Percentiles rank a stretch among this genome's conserved stretches.
These are phyloP conservation scores for Sisyra terminalis DNA, from an alignment of 2,888 invertebrate genomes.

Conservation along the genomic window DNA sequence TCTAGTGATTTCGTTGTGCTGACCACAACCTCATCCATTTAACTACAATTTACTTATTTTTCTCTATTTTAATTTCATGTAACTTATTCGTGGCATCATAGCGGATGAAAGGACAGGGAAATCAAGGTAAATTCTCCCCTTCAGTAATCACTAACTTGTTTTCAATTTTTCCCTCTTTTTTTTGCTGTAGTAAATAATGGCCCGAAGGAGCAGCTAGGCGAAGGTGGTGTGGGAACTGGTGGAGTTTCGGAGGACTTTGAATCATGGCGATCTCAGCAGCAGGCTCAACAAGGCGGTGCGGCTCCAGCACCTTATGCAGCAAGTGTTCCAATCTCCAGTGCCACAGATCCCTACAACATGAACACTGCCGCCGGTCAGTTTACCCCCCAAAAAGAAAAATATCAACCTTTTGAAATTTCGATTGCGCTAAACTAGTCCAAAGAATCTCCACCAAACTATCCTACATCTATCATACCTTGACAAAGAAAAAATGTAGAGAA, in stretches of 20 bases:
- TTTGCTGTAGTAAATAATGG: conserved; percentile 47
- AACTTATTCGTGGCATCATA: conserved; percentile 26
- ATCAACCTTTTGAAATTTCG: too few relatives aligned
- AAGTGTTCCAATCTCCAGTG: conserved; percentile 43
- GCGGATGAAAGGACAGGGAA: conserved; percentile 80
- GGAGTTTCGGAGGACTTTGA: conserved; percentile 43
- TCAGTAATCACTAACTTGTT: too few relatives aligned
- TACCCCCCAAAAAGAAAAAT: not conserved
- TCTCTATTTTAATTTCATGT: conserved; percentile 38
- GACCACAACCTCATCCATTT: conserved; percentile 15
- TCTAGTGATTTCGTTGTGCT: conserved; percentile 10
- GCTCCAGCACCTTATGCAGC: conserved; percentile 28
- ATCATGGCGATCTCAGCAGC: conserved; percentile 59
- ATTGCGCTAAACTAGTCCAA: too few relatives aligned
- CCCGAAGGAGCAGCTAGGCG: conserved; percentile 63
- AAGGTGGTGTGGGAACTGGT: conserved; percentile 42
- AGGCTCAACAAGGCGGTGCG: conserved; percentile 39
- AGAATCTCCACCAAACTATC: too few relatives aligned
- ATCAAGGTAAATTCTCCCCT: conserved; percentile 42
- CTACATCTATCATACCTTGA: too few relatives aligned
- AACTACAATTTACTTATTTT: conserved; percentile 18
- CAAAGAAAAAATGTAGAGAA: too few relatives aligned
- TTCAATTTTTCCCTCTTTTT: conserved; percentile 3
- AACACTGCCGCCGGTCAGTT: conserved; percentile 35
- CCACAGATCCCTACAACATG: conserved; percentile 53